Evolutionary conservation across 1,140 invertebrate species (phyloP), one percentile per base, ranked within the genome.

Genomic region (Magallana angulata): DNA sequence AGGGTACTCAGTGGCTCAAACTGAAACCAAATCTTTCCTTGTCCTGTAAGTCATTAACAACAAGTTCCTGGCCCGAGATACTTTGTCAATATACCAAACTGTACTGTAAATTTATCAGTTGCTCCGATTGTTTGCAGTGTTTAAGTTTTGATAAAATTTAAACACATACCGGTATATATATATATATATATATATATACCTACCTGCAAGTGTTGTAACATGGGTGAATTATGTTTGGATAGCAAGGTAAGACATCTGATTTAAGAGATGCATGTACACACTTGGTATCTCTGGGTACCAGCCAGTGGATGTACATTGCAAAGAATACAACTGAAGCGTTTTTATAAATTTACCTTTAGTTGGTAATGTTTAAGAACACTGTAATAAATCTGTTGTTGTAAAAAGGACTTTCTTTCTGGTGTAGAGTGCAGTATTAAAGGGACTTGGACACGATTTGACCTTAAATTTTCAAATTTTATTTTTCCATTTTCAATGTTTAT

Each of bases 131-230:
- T 76, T 76, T 30, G 24, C 18, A 30, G 68, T 76, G 36, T 76
- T 76, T 76, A 76, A 76, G 36, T 76, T 76, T 76, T 76, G 68
- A 76, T 76, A 76, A 76, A 76, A 76, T 76, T 76, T 76, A 36
- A 76, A 76, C 68, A 48, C 24, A 24, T 24, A 24, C 18, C 18
- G 0, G 18, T 24, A 24, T 24, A 24, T 24, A 24, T 24, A 24
- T 24, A 24, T 24, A 24, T 24, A 24, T 24, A 24, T 24, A 24
- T 48, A 30, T 76, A 36, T 76, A 11, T 76, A 76, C 68, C 24
- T 76, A 30, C 24, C 60, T 30, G 24, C 7, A 11, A 36, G 68
- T 76, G 24, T 76, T 48, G 24, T 30, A 76, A 30, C 68, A 76
- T 76, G 68, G 36, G 36, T 76, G 24, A 4, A 11, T 36, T 76